phyloP scores from a whole-genome alignment of 2,113 vertebrate genomes.

The Scomber scombrus region DNA sequence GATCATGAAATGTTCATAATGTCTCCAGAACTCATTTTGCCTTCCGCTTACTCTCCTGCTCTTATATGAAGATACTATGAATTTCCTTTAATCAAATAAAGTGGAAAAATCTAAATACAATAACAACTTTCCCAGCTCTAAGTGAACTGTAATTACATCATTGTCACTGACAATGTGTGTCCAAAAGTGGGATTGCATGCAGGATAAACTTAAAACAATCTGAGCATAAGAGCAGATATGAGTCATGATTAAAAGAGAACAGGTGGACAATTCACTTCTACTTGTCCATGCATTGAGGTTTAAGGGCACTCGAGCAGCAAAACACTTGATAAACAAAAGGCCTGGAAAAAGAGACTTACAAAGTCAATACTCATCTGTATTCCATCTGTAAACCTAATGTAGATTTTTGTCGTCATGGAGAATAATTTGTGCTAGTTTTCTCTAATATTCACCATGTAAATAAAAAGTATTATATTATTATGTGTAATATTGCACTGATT shows the following conservation, averaged over 20 bases:
- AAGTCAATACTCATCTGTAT: conserved; percentile 23
- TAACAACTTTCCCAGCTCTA: neutral
- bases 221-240: conserved; percentile 22
- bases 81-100: conserved; percentile 13
- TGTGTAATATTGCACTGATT: conserved; percentile 19
- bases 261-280: conserved; percentile 6
- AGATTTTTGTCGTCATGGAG: neutral
- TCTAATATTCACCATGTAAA: conserved; percentile 32
- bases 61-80: neutral
- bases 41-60: conserved; percentile 5
- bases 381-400: neutral
- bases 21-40: conserved; percentile 12
- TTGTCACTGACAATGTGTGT: neutral
- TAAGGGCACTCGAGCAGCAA: neutral
- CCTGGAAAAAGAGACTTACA: neutral
- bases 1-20: conserved; percentile 48
- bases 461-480: neutral
- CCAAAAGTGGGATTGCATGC: conserved; percentile 1
- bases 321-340: conserved; percentile 7
- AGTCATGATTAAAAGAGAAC: conserved; percentile 38
- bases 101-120: neutral
- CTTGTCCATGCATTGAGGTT: conserved; percentile 8
- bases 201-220: conserved; percentile 1
- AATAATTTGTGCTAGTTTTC: conserved; percentile 12
- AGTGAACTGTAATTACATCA: conserved; percentile 23